Evolutionary conservation across 1,140 invertebrate species (phyloP), one percentile per base, ranked within the genome.

Genomic region (Philopotamus ludificatus): DNA sequence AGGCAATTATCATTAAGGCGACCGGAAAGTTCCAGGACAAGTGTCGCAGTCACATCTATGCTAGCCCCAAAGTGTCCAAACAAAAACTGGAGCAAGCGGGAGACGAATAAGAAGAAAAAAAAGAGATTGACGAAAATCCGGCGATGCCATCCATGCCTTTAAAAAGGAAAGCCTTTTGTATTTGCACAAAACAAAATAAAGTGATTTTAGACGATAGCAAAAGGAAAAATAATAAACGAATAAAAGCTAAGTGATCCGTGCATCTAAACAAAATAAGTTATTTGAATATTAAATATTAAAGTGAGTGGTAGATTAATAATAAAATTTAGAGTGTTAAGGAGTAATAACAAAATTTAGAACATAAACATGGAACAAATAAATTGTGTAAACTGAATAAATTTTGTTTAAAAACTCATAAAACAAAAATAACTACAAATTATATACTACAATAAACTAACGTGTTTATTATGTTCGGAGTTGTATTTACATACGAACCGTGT

Each of bases 221-320:
- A 50, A 22, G 34, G 54, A 42, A 57, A 57, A 57, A 57, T 57
- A 57, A 57, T 57, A 57, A 57, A 57, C 42, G 54, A 57, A 57
- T 57, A 42, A 39, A 20, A 42, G 34, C 54, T 57, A 57, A 57
- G 54, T 57, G 54, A 57, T 57, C 54, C 42, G 28, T 21, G 54
- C 54, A n/a, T n/a, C 42, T 57, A 57, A n/a, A 39, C n/a, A 57
- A 42, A 41, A 39, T 41, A 54, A 34, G n/a, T n/a, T n/a, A n/a
- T n/a, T n/a, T n/a, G n/a, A n/a, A n/a, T n/a, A n/a, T n/a, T n/a
- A n/a, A n/a, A n/a, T n/a, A n/a, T n/a, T n/a, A n/a, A n/a, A n/a
- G n/a, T n/a, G n/a, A n/a, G n/a, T n/a, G n/a, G n/a, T n/a, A n/a
- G n/a, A n/a, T n/a, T n/a, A n/a, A n/a, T n/a, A n/a, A n/a, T n/a